These are phyloP conservation scores for Muntiacus reevesi DNA, from an alignment of 2,113 vertebrate genomes.

Conservation along the genomic window DNA sequence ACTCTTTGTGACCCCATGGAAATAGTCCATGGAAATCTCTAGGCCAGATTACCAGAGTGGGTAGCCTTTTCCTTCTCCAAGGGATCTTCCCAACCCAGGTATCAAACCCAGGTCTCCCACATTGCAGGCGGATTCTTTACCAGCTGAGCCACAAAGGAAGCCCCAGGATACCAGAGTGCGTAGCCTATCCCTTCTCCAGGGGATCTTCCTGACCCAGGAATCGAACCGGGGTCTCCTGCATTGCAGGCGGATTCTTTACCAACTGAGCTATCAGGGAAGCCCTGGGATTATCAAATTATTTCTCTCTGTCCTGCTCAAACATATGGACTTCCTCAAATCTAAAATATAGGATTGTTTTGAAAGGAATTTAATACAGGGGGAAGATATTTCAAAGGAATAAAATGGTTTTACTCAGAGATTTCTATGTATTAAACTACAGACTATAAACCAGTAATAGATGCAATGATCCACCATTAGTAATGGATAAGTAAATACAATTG, in stretches of 20 bases:
- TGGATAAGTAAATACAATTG: not conserved
- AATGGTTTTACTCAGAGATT: not conserved
- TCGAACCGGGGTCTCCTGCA: accelerated
- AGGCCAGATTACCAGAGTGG: not conserved
- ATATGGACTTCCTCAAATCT: not conserved
- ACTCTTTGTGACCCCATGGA: not conserved
- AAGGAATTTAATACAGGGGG: not conserved
- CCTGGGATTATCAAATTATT: not conserved
- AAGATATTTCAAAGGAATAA: not conserved
- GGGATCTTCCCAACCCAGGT: not conserved
- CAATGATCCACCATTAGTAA: not conserved
- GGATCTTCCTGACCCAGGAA: not conserved
- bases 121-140: not conserved
- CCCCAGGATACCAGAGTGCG: not conserved
- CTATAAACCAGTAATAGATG: not conserved
- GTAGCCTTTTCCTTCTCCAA: not conserved
- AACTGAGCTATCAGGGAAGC: not conserved
- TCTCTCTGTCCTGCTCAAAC: not conserved
- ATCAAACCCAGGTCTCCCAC: not conserved
- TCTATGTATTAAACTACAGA: slow-evolving; percentile 15
- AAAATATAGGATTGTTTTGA: not conserved
- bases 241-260: not conserved
- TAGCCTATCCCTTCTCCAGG: not conserved
- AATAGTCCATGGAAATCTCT: not conserved
- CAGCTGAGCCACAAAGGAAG: not conserved